These are phyloP conservation scores for Tromatobia lineatoria DNA, from an alignment of 2,888 invertebrate genomes.

Conservation along the genomic window DNA sequence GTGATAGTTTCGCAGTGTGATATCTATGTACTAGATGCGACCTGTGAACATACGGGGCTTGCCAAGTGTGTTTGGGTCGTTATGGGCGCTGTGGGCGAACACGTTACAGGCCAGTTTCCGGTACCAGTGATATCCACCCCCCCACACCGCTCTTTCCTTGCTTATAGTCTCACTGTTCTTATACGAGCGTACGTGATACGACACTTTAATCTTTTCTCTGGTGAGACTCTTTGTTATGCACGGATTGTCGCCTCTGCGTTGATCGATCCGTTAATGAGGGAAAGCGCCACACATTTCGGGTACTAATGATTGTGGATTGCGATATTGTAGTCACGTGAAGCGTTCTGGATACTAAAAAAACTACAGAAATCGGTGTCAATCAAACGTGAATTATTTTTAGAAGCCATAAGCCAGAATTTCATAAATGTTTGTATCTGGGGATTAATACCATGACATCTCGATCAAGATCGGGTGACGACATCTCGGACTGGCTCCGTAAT, in stretches of 20 bases:
- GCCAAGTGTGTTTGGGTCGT: constrained; percentile 10
- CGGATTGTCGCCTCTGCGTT: background rate
- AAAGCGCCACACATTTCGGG: background rate
- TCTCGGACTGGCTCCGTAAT: too few species aligned
- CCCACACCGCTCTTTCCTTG: background rate
- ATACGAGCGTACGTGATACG: constrained; percentile 39
- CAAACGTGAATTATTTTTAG: background rate
- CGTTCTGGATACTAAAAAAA: background rate
- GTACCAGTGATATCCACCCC: background rate
- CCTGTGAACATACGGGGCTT: background rate
- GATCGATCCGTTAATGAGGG: constrained; percentile 17
- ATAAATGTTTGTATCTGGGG: too few species aligned
- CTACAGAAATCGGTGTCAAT: background rate
- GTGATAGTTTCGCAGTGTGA: background rate
- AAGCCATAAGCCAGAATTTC: too few species aligned
- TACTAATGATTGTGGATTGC: background rate
- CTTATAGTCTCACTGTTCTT: background rate
- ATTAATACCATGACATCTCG: too few species aligned
- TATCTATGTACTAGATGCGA: background rate
- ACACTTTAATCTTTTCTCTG: constrained; percentile 34
- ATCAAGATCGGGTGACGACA: too few species aligned
- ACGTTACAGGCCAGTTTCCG: constrained; percentile 22
- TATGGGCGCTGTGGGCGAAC: background rate
- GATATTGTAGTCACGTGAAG: background rate
- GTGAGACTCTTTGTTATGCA: constrained; percentile 34